These are phyloP conservation scores for Pammene aurita DNA, from an alignment of 2,888 invertebrate genomes.

Conservation along the genomic window DNA sequence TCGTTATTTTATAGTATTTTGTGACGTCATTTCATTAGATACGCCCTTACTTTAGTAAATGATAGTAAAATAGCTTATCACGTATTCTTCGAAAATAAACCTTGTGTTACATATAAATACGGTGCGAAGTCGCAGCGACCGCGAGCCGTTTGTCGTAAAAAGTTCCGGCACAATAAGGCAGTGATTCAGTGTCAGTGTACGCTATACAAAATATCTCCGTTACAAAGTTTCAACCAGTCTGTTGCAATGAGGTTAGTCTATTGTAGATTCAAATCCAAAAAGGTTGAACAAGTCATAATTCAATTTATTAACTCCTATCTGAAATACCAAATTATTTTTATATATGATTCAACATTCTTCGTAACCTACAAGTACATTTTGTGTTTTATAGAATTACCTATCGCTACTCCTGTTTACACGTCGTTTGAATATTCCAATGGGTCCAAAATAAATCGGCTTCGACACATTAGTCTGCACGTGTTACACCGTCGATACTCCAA, in stretches of 20 bases:
- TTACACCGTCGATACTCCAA: constrained; percentile 34
- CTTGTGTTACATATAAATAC: constrained; percentile 25
- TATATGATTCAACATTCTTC: constrained; percentile 79
- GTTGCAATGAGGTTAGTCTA: constrained; percentile 79
- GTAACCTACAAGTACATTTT: constrained; percentile 81
- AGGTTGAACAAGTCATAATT: constrained; percentile 78
- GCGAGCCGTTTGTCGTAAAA: constrained; percentile 57
- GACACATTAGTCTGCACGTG: constrained; percentile 51
- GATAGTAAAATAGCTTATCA: not conserved
- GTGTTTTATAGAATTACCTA: constrained; percentile 79
- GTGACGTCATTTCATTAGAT: no score
- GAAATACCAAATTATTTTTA: constrained; percentile 73
- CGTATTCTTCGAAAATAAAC: constrained; percentile 35
- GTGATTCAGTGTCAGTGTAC: constrained; percentile 81
- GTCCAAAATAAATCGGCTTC: constrained; percentile 69
- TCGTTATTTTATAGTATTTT: no score
- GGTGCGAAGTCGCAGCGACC: constrained; percentile 21
- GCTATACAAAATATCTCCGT: constrained; percentile 81
- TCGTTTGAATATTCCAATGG: constrained; percentile 75
- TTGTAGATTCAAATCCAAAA: constrained; percentile 84
- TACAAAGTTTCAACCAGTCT: constrained; percentile 80
- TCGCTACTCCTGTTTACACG: constrained; percentile 74
- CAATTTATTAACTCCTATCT: constrained; percentile 77
- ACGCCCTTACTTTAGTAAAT: no score
- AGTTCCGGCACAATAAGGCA: constrained; percentile 82